Base-by-base conservation (phyloP, 2,888 invertebrate genomes). In the Mesorhabditis sp. region DNA sequence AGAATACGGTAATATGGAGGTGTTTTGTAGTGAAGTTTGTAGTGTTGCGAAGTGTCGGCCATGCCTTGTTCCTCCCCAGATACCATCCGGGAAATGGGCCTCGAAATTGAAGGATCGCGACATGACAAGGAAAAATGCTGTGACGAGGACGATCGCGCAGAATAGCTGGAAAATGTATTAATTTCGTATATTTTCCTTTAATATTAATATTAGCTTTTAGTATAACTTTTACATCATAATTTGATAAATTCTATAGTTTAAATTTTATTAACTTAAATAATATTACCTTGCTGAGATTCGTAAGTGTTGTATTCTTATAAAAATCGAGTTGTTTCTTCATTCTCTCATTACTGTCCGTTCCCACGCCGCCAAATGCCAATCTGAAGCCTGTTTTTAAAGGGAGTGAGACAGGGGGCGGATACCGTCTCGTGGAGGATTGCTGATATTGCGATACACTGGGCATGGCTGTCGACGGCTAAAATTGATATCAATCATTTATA, bases 261-360 rank as follows among this genome's bases (percentile, higher is more conserved):
- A 28, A 28, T 28, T 2, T 28, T 28, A 28, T 28, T 28, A 28
- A 28, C 28, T 28, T 28, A 28, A 28, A 28, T 28, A 28, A 28
- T 28, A 28, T 28, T 28, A 28, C 58, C 58, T 50, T 50, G 4
- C 75, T 71, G 62, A 80, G 72, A 69, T 76, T 78, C 3, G 80
- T 78, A 6, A 82, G 71, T 3, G 82, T 82, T n/a, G 81, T 77
- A 70, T 81, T 82, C 69, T 82, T 82, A 73, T 82, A 82, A 70
- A 82, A 82, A 43, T 82, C 82, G 62, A 77, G 72, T 42, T 80
- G 74, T 7, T 79, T 77, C 67, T 76, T 78, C 64, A 73, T 72
- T 45, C 73, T 73, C 70, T 80, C 78, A 50, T 76, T 75, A 0
- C 70, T 70, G 5, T 69, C 72, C 0, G 72, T 61, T 6, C 72